Base-by-base conservation (phyloP, 2,888 invertebrate genomes). In the Drosophila formosana region DNA sequence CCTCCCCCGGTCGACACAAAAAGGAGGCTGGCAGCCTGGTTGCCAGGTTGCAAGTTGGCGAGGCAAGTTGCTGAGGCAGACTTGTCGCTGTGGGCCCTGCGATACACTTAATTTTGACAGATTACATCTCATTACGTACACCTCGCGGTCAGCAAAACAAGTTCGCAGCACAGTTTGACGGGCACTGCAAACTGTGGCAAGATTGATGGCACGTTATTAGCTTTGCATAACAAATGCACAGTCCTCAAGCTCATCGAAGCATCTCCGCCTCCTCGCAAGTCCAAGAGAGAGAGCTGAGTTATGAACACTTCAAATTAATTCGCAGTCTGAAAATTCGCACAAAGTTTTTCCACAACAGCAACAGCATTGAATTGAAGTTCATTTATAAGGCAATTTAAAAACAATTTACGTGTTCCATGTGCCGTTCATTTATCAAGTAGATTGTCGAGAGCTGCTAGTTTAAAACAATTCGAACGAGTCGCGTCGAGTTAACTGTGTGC, bases 101-200 rank as follows among this genome's bases (percentile, higher is more conserved):
- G 89, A 87, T 83, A 80, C 88, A 87, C 88, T 89, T 91, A 85
- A 90, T 90, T 91, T 90, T 90, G 91, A 91, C 89, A 91, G 91
- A 90, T 90, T 90, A 90, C 90, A 90, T 90, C 91, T 91, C 90
- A 90, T 91, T 90, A 91, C 83, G 83, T 87, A 85, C 87, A 89
- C 89, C 90, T 90, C 70, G 91, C 74, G 88, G 89, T 79, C 85
- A 80, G 58, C 37, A 50, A 83, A 86, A 81, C 80, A 55, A 63
- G 77, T 79, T 82, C n/a, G 43, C 13, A 43, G 30, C 18, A 61
- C 82, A 83, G 69, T 82, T 80, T 82, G 73, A 30, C 55, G 76
- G 72, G 2, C 47, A 80, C 66, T 82, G 80, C 46, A 28, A 60
- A 62, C 49, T 66, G 66, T 39, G 56, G 69, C 74, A 71, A 78